Evolutionary conservation across 2,797 vertebrate genomes (phyloP), one percentile per base, ranked within the genome.

Genomic region (Alauda arvensis): DNA sequence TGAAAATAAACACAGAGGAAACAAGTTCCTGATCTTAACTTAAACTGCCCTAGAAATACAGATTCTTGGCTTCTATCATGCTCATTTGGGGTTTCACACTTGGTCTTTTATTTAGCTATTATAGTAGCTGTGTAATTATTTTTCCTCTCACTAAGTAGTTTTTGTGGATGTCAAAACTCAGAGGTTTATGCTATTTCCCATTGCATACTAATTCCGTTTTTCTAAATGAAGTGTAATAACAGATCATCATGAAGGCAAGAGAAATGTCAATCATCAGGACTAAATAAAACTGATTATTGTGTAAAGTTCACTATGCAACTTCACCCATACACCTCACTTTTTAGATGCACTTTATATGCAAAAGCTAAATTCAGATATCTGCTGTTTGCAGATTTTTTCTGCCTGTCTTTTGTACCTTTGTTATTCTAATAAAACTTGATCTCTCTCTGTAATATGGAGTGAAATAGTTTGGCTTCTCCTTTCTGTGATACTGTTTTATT

Each of bases 301-400:
- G 24, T 61, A 21, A 87, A 78, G 51, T 46, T 90, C 31, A 70
- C 70, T 88, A 33, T 65, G 77, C 56, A 81, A 46, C 31, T 40
- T 87, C 51, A 43, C 18, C 62, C 26, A 61, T 24, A 90, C 92
- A 94, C 91, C 91, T 94, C 92, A 92, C 29, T 74, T 83, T 72
- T 70, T 40, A 83, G 33, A 83, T 59, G 90, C 93, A 94, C 91
- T 92, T 94, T 94, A 93, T 60, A 93, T 13, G 20, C 29, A 83
- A 87, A 78, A 70, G 16, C 61, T 31, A 46, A 70, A 74, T 65
- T 83, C 34, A 55, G 11, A 18, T 20, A 7, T 79, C 60, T 76
- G 45, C 28, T 81, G 29, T 52, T 49, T 75, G 61, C 45, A 74
- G 40, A 71, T 21, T 39, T 9, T 66, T 90, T 78, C 77, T 83